These are phyloP conservation scores for Crypturellus tataupa DNA, from an alignment of 2,797 vertebrate species.

Conservation along the genomic window DNA sequence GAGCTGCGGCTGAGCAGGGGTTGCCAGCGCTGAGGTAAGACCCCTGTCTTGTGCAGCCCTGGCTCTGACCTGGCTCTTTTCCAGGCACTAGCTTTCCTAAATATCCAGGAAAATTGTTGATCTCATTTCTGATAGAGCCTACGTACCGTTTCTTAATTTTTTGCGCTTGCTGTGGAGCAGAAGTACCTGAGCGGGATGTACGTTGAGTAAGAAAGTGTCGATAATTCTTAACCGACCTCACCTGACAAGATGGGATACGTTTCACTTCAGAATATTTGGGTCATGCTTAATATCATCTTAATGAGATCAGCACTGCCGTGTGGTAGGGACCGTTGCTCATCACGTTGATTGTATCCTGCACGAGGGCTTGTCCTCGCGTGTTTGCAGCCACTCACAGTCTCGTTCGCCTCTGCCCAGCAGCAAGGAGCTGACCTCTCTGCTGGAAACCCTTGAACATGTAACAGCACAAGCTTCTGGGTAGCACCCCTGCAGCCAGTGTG, in stretches of 20 bases:
- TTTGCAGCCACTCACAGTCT: neutral
- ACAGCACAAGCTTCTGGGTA: neutral
- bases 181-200: neutral
- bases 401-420: neutral
- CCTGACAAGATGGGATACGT: neutral
- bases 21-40: neutral
- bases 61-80: neutral
- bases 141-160: neutral
- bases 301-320: fast-evolving
- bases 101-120: too few relatives aligned
- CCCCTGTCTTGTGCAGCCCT: too few relatives aligned
- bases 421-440: neutral
- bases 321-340: neutral
- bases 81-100: neutral
- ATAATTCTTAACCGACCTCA: neutral
- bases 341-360: neutral
- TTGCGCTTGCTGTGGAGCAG: neutral
- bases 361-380: neutral
- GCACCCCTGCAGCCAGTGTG: neutral
- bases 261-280: neutral
- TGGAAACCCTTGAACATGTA: neutral
- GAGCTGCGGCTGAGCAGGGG: neutral
- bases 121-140: neutral
- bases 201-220: neutral
- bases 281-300: neutral